Evolutionary conservation across 2,113 vertebrate species (phyloP).

Genomic region (Callopanchax toddi): DNA sequence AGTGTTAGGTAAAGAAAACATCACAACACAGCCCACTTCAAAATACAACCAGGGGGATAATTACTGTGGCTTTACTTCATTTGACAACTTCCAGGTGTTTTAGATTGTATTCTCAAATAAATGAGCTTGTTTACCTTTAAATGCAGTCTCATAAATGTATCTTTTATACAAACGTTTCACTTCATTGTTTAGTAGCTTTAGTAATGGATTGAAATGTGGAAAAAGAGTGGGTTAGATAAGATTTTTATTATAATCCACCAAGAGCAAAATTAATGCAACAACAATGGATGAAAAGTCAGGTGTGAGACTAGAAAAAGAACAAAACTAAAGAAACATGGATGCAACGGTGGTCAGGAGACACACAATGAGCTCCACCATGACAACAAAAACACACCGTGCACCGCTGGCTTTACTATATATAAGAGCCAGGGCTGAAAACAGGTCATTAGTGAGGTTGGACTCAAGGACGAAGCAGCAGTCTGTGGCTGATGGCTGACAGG

Average conservation of each 20-base stretch:
- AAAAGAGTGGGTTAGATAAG: no score
- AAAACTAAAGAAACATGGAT: background rate
- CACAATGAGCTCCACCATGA: background rate
- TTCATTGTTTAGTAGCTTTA: background rate
- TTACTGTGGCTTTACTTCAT: background rate
- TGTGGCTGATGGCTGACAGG: background rate
- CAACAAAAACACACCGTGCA: background rate
- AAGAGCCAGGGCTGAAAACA: no score
- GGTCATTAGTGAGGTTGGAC: no score
- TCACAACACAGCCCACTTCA: background rate
- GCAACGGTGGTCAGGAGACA: background rate
- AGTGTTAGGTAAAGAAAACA: constrained; percentile 2
- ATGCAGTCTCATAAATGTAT: background rate
- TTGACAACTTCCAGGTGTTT: background rate
- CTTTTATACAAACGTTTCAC: background rate
- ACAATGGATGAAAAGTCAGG: no score
- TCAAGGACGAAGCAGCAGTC: background rate
- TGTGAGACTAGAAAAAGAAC: no score
- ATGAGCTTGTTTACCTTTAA: background rate
- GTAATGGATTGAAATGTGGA: background rate
- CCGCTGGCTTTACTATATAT: background rate
- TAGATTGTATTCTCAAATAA: background rate
- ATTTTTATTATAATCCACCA: no score
- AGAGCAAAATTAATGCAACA: no score
- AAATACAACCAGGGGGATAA: background rate